These are phyloP conservation scores for Procavia capensis DNA, from an alignment of 2,113 vertebrate genomes.

Conservation along the genomic window DNA sequence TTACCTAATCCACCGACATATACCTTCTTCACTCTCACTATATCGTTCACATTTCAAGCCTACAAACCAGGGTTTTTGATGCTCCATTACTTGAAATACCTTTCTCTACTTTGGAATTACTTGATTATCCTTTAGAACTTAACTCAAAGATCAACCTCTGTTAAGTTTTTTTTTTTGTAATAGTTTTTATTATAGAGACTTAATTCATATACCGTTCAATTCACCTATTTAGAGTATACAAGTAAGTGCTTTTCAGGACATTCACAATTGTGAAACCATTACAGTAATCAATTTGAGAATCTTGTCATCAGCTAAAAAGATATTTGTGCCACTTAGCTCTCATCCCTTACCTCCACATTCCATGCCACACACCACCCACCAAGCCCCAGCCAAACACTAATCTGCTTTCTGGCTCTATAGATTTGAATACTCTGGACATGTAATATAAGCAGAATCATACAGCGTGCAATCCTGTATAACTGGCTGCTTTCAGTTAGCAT, in stretches of 20 bases:
- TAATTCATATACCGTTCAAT: background rate
- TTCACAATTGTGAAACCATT: background rate
- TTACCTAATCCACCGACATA: constrained; percentile 14
- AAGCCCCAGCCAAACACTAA: background rate
- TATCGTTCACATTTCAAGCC: constrained; percentile 13
- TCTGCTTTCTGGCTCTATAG: background rate
- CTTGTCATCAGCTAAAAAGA: background rate
- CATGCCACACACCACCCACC: too few relatives aligned
- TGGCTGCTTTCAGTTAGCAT: background rate
- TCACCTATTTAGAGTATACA: background rate
- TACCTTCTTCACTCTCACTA: background rate
- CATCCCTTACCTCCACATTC: background rate
- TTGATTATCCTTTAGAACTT: background rate
- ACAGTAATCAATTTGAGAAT: constrained; percentile 14
- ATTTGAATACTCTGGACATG: too few relatives aligned
- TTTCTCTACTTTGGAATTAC: constrained; percentile 36
- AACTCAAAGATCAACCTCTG: constrained; percentile 34
- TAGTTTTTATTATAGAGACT: constrained; percentile 14
- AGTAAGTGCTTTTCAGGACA: background rate
- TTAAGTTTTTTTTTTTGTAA: background rate
- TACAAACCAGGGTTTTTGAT: background rate
- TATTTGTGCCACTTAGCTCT: background rate
- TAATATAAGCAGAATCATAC: too few relatives aligned
- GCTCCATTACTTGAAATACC: background rate
- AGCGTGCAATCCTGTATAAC: background rate